These are phyloP conservation scores for Agapostemon virescens DNA, from an alignment of 2,888 invertebrate species.

Conservation along the genomic window DNA sequence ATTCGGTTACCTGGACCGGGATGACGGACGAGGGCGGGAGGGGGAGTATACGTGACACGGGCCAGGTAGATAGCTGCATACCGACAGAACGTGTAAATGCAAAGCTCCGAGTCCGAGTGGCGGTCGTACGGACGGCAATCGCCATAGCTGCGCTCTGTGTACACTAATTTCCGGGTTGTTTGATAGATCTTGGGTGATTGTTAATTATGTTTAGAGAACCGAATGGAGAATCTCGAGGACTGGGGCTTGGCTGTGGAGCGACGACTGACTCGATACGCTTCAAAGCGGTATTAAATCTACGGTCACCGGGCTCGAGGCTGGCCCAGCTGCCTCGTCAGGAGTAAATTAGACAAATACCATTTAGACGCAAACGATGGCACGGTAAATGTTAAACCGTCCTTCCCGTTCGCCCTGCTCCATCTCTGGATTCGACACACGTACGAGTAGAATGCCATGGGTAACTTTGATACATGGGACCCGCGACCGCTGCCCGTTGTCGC, in stretches of 20 bases:
- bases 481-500: neutral
- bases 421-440: slow-evolving; percentile 56
- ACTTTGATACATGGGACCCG: slow-evolving; percentile 55
- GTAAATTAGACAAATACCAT: slow-evolving; percentile 73
- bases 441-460: slow-evolving; percentile 44
- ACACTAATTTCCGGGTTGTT: slow-evolving; percentile 78
- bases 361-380: slow-evolving; percentile 63
- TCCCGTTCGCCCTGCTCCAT: slow-evolving; percentile 46
- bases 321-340: slow-evolving; percentile 19
- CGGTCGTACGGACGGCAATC: slow-evolving; percentile 29
- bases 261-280: slow-evolving; percentile 63
- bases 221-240: slow-evolving; percentile 57
- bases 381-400: slow-evolving; percentile 65
- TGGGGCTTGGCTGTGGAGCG: slow-evolving; percentile 27
- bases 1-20: slow-evolving; percentile 45
- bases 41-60: slow-evolving; percentile 40
- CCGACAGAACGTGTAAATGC: slow-evolving; percentile 47
- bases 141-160: slow-evolving; percentile 64
- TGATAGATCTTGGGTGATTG: slow-evolving; percentile 79
- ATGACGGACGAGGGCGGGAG: neutral
- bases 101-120: slow-evolving; percentile 40
- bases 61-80: slow-evolving; percentile 29
- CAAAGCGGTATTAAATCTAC: slow-evolving; percentile 73
- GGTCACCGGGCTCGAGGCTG: slow-evolving; percentile 52
- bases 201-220: slow-evolving; percentile 78